A percentile compares a stretch with the other conserved stretches of the same genome.
Evolutionary conservation across 1,140 invertebrate genomes (phyloP).

Genomic region (Nebria ingens): DNA sequence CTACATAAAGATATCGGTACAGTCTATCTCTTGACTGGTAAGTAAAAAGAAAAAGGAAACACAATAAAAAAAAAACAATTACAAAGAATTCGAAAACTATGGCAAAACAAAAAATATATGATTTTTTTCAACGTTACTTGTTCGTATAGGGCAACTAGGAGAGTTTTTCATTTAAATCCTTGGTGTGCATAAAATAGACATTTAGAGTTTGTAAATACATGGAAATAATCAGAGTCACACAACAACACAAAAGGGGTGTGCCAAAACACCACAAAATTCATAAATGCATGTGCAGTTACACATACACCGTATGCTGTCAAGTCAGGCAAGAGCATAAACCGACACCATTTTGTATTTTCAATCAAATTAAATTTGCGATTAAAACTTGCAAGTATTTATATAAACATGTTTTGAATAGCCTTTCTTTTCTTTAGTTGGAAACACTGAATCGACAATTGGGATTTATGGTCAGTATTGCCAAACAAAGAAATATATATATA

Average conservation of each 20-base stretch:
- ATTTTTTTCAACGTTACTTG: slow-evolving; percentile 15
- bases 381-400: background rate
- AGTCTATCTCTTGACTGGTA: too few relatives aligned
- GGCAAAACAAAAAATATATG: slow-evolving; percentile 4
- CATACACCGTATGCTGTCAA: slow-evolving; percentile 5
- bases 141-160: slow-evolving; percentile 17
- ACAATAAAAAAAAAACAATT: background rate
- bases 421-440: too few relatives aligned
- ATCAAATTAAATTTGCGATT: slow-evolving; percentile 1
- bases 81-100: background rate
- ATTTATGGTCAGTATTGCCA: too few relatives aligned
- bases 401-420: too few relatives aligned
- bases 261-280: slow-evolving; percentile 16
- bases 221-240: too few relatives aligned
- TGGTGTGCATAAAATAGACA: slow-evolving; percentile 22
- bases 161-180: slow-evolving; percentile 23
- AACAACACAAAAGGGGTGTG: slow-evolving; percentile 19
- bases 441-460: too few relatives aligned
- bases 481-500: too few relatives aligned
- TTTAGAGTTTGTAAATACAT: slow-evolving; percentile 17
- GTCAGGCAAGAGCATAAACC: slow-evolving; percentile 9
- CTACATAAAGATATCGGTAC: too few relatives aligned
- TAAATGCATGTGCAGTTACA: slow-evolving; percentile 16
- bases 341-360: slow-evolving; percentile 9
- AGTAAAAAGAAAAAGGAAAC: background rate